Base-by-base conservation (phyloP, 1,140 invertebrate species). In the Camponotus vicinus region DNA sequence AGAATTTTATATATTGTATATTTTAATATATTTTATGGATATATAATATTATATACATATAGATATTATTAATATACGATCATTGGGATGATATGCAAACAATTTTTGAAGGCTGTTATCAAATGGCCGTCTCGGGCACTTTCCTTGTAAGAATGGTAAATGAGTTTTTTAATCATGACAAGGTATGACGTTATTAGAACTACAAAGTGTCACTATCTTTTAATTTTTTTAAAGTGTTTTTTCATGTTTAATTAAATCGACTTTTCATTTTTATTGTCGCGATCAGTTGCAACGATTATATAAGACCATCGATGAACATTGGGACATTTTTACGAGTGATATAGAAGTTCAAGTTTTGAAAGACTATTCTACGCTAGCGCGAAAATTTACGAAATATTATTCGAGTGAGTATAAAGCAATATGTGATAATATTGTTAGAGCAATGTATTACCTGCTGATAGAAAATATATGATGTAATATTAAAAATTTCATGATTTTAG, bases 311-410 rank as follows among this genome's bases (percentile, higher is more conserved):
- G 63, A 79, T 7, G 32, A 69, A 2, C 77, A 79, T 69, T 79
- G 77, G 77, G 2, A 79, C 1, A 69, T 79, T 69, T 79, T 79
- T 69, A 79, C 77, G 13, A 40, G 37, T 5, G 77, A 79, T 7
- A 18, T 13, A 21, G 77, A 79, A 5, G 45, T 79, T 52, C 63
- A 34, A 69, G 8, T 79, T 4, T 18, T 69, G 32, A 79, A 69
- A 55, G 0, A 79, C 21, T 79, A 79, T 18, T 79, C 77, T 18
- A 37, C 7, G 42, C 0, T 67, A 1, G 67, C 77, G n/a, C 32
- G 63, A 79, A 67, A 55, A 18, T 79, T 79, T 69, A 69, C 45
- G 3, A 67, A 40, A 69, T 79, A 55, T 55, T 79, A 52, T 11
- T 79, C 42, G 7, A 52, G 61, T 79, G 45, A 45, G 59, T 77